These are phyloP conservation scores for Ormyrus labotus DNA, from an alignment of 2,888 invertebrate genomes.

Conservation along the genomic window DNA sequence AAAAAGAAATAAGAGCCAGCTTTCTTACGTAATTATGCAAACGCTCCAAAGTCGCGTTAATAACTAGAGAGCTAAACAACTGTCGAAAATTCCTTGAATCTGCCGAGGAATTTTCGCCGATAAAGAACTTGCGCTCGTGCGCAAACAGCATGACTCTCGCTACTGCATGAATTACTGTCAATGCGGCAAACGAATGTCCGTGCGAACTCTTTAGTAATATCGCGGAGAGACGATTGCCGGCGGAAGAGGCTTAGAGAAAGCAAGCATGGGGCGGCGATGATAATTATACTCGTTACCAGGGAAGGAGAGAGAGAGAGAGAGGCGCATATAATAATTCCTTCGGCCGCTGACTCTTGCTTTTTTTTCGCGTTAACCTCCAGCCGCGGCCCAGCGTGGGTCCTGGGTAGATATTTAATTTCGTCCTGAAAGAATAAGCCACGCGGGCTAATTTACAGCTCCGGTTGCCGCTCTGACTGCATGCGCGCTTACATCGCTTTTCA, in stretches of 20 bases:
- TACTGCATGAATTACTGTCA: conserved; percentile 27
- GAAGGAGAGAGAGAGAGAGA: conserved; percentile 10
- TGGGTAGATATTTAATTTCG: conserved; percentile 70
- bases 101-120: background rate
- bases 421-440: conserved; percentile 59
- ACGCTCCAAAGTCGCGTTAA: too few species aligned
- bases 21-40: too few species aligned
- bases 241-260: conserved; percentile 29
- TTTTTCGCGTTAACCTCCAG: conserved; percentile 29
- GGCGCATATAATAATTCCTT: conserved; percentile 65
- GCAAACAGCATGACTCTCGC: background rate
- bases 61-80: too few species aligned
- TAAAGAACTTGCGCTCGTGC: background rate
- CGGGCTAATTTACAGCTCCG: conserved; percentile 72
- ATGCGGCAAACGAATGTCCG: conserved; percentile 29
- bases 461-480: conserved; percentile 60
- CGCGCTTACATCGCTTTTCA: conserved; percentile 54
- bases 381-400: conserved; percentile 69
- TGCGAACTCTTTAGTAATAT: conserved; percentile 41
- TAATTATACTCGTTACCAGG: conserved; percentile 71
- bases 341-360: conserved; percentile 1
- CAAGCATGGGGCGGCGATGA: conserved; percentile 57
- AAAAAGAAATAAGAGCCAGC: too few species aligned
- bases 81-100: background rate
- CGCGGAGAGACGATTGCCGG: conserved; percentile 20